Percentiles rank a stretch among this genome's conserved stretches.
These are phyloP conservation scores for Hozukius guyotensis DNA, from an alignment of 2,797 vertebrate genomes.

Conservation along the genomic window DNA sequence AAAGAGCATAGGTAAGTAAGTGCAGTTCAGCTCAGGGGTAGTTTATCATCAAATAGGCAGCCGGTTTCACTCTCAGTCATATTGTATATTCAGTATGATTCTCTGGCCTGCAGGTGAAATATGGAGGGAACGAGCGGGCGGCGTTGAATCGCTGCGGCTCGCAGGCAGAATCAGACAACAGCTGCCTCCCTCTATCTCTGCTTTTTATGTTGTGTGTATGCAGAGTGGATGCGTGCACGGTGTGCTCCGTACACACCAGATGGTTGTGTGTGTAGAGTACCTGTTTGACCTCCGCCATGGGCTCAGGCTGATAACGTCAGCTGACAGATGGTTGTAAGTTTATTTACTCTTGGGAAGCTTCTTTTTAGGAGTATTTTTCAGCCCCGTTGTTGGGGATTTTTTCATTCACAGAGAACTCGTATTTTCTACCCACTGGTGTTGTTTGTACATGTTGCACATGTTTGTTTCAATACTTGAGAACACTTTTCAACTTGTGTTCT, in stretches of 20 bases:
- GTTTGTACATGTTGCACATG: not conserved
- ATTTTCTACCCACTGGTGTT: not conserved
- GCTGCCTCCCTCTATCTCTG: constrained; percentile 48
- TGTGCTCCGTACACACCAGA: constrained; percentile 30
- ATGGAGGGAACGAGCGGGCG: constrained; percentile 21
- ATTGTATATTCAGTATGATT: constrained; percentile 54
- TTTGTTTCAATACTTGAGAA: not conserved
- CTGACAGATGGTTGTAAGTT: constrained; percentile 66
- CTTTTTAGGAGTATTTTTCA: constrained; percentile 25
- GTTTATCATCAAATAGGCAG: constrained; percentile 56
- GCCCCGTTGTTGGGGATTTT: not conserved
- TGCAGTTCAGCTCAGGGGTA: constrained; percentile 34
- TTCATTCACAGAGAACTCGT: not conserved
- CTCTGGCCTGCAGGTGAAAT: constrained; percentile 58
- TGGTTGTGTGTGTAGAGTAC: constrained; percentile 51
- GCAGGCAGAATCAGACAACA: constrained; percentile 56
- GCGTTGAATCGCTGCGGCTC: constrained; percentile 44
- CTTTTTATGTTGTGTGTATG: constrained; percentile 33
- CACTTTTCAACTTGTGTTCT: not conserved
- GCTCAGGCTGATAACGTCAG: constrained; percentile 59
- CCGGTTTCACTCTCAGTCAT: constrained; percentile 38
- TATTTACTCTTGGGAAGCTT: constrained; percentile 52
- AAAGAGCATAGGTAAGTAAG: constrained; percentile 59
- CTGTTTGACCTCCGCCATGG: constrained; percentile 63
- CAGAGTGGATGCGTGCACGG: not conserved